phyloP scores from a whole-genome alignment of 1,140 invertebrate genomes.

The Chrysopa pallens region DNA sequence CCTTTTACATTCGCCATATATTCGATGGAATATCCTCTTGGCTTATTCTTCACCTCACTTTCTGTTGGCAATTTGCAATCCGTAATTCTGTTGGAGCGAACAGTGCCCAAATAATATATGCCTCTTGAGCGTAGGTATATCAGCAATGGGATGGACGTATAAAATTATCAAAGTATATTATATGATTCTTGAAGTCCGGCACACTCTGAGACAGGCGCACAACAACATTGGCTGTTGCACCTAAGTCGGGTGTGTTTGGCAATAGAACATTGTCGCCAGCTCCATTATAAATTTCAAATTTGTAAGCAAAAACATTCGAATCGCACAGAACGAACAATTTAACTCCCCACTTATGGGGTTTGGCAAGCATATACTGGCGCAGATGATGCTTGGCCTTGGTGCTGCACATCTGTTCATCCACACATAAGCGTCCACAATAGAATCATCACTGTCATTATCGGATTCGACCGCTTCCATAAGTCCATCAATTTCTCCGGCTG shows the following conservation, averaged over 20 bases:
- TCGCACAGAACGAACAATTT: constrained; percentile 21
- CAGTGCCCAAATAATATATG: constrained; percentile 21
- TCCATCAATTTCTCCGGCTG: too few relatives aligned
- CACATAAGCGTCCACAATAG: constrained; percentile 6
- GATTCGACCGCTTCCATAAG: too few relatives aligned
- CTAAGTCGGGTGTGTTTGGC: constrained; percentile 16
- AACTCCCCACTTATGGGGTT: constrained; percentile 24
- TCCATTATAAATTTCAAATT: constrained; percentile 21
- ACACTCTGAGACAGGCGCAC: constrained; percentile 15
- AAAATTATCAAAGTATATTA: constrained; percentile 20
- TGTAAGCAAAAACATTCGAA: constrained; percentile 18
- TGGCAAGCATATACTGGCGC: constrained; percentile 17
- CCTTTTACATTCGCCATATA: constrained; percentile 11
- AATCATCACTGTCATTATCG: too few relatives aligned
- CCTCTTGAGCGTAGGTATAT: constrained; percentile 16
- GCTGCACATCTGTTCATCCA: constrained; percentile 13
- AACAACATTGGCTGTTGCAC: constrained; percentile 17
- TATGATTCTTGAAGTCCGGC: constrained; percentile 15
- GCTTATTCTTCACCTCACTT: constrained; percentile 18
- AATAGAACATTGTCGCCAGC: constrained; percentile 7
- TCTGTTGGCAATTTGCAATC: constrained; percentile 15
- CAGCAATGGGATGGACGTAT: constrained; percentile 15
- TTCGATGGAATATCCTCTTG: constrained; percentile 8
- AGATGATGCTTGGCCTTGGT: constrained; percentile 9
- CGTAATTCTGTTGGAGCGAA: constrained; percentile 18